Base-by-base conservation (phyloP, 2,888 invertebrate genomes). In the Rosalia funebris region DNA sequence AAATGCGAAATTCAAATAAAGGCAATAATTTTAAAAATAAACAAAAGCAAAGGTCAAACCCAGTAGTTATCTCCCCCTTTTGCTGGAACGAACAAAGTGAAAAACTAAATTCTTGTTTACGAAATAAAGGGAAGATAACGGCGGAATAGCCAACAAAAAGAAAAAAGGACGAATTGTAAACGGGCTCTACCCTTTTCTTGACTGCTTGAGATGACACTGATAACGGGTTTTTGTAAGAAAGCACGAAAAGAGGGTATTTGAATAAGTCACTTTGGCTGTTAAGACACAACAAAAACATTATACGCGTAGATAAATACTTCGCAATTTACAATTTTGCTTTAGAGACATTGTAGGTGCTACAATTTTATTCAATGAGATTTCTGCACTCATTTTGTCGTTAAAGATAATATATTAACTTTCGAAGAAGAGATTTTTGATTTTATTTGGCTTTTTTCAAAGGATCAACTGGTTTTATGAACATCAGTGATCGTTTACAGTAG, bases 111-210 rank as follows among this genome's bases (percentile, higher is more conserved):
- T 34, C 5, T 15, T 12, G 17, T 48, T 36, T 19, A 19, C 17
- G 36, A 48, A 48, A 36, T 19, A 37, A 48, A 48, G 16, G 12
- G 19, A n/a, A 12, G 48, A 48, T 37, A 48, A 48, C 11, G n/a
- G n/a, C n/a, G n/a, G n/a, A n/a, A n/a, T n/a, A n/a, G n/a, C n/a
- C n/a, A n/a, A n/a, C n/a, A n/a, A n/a, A n/a, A n/a, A n/a, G n/a
- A n/a, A n/a, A n/a, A n/a, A n/a, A n/a, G 14, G 11, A 19, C 16
- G 46, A 47, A 47, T 19, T 11, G 16, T 48, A 17, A 36, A 17
- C 14, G 19, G n/a, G n/a, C 10, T 34, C 11, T 34, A 34, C 34
- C 4, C 16, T 15, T 31, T 32, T 16, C 10, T 14, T 10, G 45
- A 12, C 32, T 39, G 20, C 39, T 50, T 50, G n/a, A 39, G 39